phyloP scores from a whole-genome alignment of 2,113 vertebrate species.

The Rhinolophus ferrumequinum region DNA sequence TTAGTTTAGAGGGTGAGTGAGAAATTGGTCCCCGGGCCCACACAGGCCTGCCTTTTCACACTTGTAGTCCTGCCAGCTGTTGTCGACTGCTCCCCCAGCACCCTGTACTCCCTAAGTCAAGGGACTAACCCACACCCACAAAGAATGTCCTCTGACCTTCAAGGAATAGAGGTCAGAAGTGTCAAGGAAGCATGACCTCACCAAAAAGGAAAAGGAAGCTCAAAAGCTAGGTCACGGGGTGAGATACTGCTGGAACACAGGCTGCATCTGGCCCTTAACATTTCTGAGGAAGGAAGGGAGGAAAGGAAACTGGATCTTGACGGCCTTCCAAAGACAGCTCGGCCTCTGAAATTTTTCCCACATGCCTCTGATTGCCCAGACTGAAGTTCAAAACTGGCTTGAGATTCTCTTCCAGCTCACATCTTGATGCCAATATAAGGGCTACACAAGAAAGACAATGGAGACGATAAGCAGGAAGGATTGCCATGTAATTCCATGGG shows the following conservation, averaged over 20 bases:
- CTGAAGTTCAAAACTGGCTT: not conserved
- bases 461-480: not conserved
- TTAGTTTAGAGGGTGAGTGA: not conserved
- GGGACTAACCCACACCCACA: not conserved
- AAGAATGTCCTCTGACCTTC: not conserved
- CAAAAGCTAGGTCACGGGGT: not conserved
- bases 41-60: not conserved
- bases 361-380: not conserved
- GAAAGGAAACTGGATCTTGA: not conserved
- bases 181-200: not conserved
- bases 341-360: not conserved
- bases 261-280: not conserved
- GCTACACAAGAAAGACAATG: not conserved
- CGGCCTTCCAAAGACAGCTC: not conserved
- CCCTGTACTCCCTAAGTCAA: not conserved
- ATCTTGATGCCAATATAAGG: not conserved
- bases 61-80: not conserved
- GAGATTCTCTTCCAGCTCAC: not conserved
- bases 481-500: not conserved
- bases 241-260: not conserved
- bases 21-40: rapidly evolving
- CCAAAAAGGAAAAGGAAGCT: constrained; percentile 17
- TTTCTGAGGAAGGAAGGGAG: constrained; percentile 24
- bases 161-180: not conserved
- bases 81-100: not conserved